phyloP scores from a whole-genome alignment of 2,888 invertebrate species.

The Mythimna albipuncta region DNA sequence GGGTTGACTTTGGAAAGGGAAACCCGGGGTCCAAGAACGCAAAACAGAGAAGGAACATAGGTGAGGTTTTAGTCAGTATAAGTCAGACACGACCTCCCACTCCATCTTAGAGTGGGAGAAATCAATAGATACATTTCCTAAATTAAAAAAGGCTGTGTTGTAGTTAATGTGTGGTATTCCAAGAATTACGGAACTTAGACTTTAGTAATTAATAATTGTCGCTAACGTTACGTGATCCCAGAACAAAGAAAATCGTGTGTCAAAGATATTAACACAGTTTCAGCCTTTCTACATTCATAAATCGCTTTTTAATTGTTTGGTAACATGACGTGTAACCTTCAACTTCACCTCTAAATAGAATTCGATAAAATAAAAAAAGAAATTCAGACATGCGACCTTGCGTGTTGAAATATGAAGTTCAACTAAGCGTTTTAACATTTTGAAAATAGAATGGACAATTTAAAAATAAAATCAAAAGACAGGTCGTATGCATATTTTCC shows the following conservation, averaged over 20 bases:
- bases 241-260: conserved; percentile 19
- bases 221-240: conserved; percentile 10
- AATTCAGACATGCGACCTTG: conserved; percentile 53
- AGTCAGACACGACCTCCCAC: too few species aligned
- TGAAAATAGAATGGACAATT: conserved; percentile 42
- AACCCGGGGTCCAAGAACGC: too few species aligned
- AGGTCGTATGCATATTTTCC: conserved; percentile 20
- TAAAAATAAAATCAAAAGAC: conserved; percentile 23
- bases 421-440: conserved; percentile 32
- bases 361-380: conserved; percentile 20
- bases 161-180: not conserved
- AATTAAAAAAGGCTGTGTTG: not conserved
- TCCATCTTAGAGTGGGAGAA: too few species aligned
- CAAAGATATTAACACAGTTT: conserved; percentile 31
- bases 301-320: conserved; percentile 31
- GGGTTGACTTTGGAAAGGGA: too few species aligned
- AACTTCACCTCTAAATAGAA: conserved; percentile 37
- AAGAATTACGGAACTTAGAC: not conserved
- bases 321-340: conserved; percentile 36
- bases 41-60: too few species aligned
- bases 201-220: not conserved
- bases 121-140: too few species aligned
- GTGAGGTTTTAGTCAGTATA: too few species aligned
- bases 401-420: conserved; percentile 38
- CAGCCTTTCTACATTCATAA: conserved; percentile 25